Percentiles rank a stretch among this genome's conserved stretches.
These are phyloP conservation scores for Menidia menidia DNA, from an alignment of 2,797 vertebrate genomes.

Conservation along the genomic window DNA sequence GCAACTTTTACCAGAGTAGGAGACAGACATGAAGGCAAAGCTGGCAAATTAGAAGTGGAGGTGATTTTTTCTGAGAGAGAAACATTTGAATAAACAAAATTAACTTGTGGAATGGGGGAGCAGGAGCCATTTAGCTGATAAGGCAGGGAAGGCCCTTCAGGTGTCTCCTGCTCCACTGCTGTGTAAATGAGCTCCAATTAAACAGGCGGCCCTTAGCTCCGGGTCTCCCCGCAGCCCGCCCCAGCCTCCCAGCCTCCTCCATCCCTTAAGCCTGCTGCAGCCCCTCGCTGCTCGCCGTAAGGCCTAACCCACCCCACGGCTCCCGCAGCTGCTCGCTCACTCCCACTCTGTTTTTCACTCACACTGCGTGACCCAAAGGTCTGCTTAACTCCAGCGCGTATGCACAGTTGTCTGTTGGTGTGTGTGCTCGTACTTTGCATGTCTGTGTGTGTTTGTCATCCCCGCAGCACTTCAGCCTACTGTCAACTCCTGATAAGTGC, in stretches of 20 bases:
- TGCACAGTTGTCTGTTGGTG: constrained; percentile 49
- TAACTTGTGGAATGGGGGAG: constrained; percentile 52
- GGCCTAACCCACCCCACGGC: constrained; percentile 78
- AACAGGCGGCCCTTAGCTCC: constrained; percentile 79
- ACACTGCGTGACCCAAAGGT: constrained; percentile 81
- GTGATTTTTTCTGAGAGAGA: constrained; percentile 22
- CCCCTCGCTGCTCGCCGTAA: constrained; percentile 78
- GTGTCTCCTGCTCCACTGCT: constrained; percentile 82
- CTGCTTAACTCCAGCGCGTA: constrained; percentile 69
- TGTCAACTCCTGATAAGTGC: constrained; percentile 77
- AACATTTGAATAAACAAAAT: constrained; percentile 51
- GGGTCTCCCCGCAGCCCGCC: constrained; percentile 72
- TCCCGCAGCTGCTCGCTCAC: constrained; percentile 81
- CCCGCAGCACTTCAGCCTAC: constrained; percentile 75
- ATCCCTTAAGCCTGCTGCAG: constrained; percentile 63
- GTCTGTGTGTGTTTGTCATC: constrained; percentile 60
- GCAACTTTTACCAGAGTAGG: not conserved
- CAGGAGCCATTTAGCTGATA: constrained; percentile 77
- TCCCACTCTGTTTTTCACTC: constrained; percentile 76
- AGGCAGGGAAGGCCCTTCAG: constrained; percentile 80
- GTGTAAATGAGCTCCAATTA: constrained; percentile 88
- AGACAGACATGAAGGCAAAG: constrained; percentile 4
- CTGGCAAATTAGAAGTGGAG: not conserved
- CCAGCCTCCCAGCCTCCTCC: constrained; percentile 61
- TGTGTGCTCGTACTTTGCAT: constrained; percentile 39